Evolutionary conservation across 2,797 vertebrate genomes (phyloP).

Genomic region (Chelon labrosus): DNA sequence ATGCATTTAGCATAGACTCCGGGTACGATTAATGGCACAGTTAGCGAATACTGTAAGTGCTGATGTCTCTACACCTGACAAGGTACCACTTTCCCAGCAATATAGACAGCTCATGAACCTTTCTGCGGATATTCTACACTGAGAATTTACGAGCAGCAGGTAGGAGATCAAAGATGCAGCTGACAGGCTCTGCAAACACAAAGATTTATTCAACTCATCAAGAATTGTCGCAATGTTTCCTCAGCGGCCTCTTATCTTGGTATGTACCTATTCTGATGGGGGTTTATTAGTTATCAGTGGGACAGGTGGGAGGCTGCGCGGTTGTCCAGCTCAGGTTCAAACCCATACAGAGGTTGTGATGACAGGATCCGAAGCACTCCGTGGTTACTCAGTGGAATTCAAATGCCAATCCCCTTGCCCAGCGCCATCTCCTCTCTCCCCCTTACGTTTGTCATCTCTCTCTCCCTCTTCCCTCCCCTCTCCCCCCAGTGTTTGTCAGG

Average conservation of each 20-base stretch:
- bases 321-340: slow-evolving; percentile 70
- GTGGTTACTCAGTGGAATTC: slow-evolving; percentile 79
- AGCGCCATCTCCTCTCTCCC: slow-evolving; percentile 56
- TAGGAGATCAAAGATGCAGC: slow-evolving; percentile 74
- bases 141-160: slow-evolving; percentile 67
- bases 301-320: slow-evolving; percentile 59
- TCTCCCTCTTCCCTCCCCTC: slow-evolving; percentile 63
- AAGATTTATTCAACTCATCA: slow-evolving; percentile 77
- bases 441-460: slow-evolving; percentile 19
- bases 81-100: slow-evolving; percentile 52
- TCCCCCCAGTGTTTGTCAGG: slow-evolving; percentile 83
- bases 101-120: slow-evolving; percentile 46
- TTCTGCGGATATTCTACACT: slow-evolving; percentile 54
- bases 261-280: slow-evolving; percentile 61
- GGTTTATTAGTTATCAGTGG: slow-evolving; percentile 75
- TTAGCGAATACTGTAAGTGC: slow-evolving; percentile 61
- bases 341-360: slow-evolving; percentile 75
- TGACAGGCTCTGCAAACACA: slow-evolving; percentile 72
- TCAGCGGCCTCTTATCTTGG: slow-evolving; percentile 60
- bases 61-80: slow-evolving; percentile 71
- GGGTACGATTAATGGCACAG: slow-evolving; percentile 64
- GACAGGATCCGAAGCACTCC: slow-evolving; percentile 75
- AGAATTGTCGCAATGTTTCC: slow-evolving; percentile 66
- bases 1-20: slow-evolving; percentile 65
- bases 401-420: slow-evolving; percentile 78